phyloP scores from a whole-genome alignment of 2,113 vertebrate genomes.

The Salvelinus namaycush region DNA sequence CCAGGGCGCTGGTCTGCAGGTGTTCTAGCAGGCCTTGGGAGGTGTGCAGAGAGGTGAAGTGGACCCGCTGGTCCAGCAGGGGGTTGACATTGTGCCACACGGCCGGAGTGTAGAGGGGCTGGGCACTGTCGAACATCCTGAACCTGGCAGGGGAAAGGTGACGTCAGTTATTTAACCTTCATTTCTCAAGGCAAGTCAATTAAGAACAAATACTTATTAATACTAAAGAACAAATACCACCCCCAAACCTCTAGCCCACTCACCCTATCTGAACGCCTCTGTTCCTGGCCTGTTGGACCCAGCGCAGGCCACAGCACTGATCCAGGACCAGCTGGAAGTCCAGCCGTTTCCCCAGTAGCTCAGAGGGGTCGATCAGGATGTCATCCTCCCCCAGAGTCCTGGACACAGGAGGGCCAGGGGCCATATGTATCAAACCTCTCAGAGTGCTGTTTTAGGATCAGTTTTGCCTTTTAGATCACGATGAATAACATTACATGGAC shows the following conservation, averaged over 20 bases:
- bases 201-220: not conserved
- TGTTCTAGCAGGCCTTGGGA: slow-evolving; percentile 80
- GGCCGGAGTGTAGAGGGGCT: slow-evolving; percentile 77
- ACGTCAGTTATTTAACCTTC: not conserved
- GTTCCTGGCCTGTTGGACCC: slow-evolving; percentile 77
- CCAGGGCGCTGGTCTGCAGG: slow-evolving; percentile 84
- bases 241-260: slow-evolving; percentile 9
- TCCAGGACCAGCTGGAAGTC: slow-evolving; percentile 83
- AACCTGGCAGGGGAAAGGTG: slow-evolving; percentile 68
- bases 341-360: slow-evolving; percentile 79
- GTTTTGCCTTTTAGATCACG: too few species aligned
- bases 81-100: slow-evolving; percentile 82
- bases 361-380: slow-evolving; percentile 82
- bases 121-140: slow-evolving; percentile 77
- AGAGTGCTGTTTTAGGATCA: too few species aligned
- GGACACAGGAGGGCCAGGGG: not conserved
- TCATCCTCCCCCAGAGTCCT: slow-evolving; percentile 80
- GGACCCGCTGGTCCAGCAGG: slow-evolving; percentile 76
- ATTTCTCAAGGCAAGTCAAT: too few species aligned
- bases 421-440: too few species aligned
- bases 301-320: slow-evolving; percentile 80
- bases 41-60: slow-evolving; percentile 74
- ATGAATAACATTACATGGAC: not conserved
- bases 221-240: not conserved
- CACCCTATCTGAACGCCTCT: slow-evolving; percentile 85